These are phyloP conservation scores for Phalacrocorax aristotelis DNA, from an alignment of 2,113 vertebrate species.

Conservation along the genomic window DNA sequence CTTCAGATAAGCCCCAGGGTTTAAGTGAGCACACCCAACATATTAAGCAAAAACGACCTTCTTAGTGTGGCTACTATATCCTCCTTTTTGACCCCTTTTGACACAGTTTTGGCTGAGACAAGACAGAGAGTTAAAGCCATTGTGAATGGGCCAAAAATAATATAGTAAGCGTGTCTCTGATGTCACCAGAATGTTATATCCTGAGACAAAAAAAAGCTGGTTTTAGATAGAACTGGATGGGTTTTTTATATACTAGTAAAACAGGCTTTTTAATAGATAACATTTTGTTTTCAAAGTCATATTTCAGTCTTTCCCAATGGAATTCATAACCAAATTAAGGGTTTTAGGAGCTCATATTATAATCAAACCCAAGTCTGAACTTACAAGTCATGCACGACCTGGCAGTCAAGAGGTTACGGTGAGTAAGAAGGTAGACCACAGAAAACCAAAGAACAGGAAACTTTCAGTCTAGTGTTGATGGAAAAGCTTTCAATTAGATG, in stretches of 20 bases:
- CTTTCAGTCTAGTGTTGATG: slow-evolving; percentile 12
- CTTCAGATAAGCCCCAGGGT: slow-evolving; percentile 17
- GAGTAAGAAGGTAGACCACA: slow-evolving; percentile 44
- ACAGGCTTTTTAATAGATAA: neutral
- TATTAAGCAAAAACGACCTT: slow-evolving; percentile 37
- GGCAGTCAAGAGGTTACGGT: slow-evolving; percentile 13
- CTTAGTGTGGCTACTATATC: neutral
- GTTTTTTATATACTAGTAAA: slow-evolving; percentile 14
- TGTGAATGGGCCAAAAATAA: slow-evolving; percentile 51
- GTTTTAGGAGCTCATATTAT: neutral
- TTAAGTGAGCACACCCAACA: slow-evolving; percentile 48
- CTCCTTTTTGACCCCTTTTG: slow-evolving; percentile 37
- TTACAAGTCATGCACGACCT: slow-evolving; percentile 21
- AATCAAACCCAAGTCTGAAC: slow-evolving; percentile 9
- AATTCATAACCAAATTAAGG: slow-evolving; percentile 20
- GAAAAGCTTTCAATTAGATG: slow-evolving; percentile 43
- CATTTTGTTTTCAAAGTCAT: neutral
- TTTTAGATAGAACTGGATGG: neutral
- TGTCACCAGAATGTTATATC: slow-evolving; percentile 7
- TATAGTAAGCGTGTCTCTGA: neutral
- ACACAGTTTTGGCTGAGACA: slow-evolving; percentile 42
- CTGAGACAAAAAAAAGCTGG: neutral
- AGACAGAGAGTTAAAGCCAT: neutral
- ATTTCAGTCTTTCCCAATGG: slow-evolving; percentile 2
- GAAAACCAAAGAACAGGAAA: slow-evolving; percentile 50